Base-by-base conservation (phyloP, 2,797 vertebrate species). In the Champsocephalus esox region DNA sequence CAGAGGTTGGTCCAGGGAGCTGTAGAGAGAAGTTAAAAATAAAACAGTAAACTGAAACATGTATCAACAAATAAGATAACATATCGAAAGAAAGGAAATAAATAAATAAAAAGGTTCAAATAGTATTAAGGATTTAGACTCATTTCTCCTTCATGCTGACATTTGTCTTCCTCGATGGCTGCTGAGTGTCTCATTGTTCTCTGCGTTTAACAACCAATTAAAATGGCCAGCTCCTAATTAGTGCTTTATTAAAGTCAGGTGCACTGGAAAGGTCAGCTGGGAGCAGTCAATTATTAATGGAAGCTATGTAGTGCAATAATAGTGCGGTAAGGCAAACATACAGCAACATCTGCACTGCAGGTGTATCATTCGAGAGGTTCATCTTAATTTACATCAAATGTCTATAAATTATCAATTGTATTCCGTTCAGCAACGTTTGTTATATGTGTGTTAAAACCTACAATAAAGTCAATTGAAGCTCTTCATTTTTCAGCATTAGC, bases 191-290 rank as follows among this genome's bases (percentile, higher is more conserved):
- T 79, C 24, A 41, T 77, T 81, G 58, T 87, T 68, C 64, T 52
- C 48, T 7, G 24, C 51, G 64, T 75, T 83, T 54, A 66, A 66
- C 54, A 69, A 34, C 32, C 61, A 68, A 72, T 75, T 80, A 28
- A 70, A 74, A 32, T 13, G 63, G 0, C 34, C 38, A 6, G 28
- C 65, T 66, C 48, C 38, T 69, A 72, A 87, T 85, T 65, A 70
- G 65, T 19, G 48, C 70, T 70, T 79, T 66, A 84, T 82, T 76
- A 59, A 60, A 80, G 57, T 63, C 82, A 76, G 80, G 65, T 73
- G 76, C 9, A 3, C 34, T 46, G 61, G 50, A 74, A 75, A 79
- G 78, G 80, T 81, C 84, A 70, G 2, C 56, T 17, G 34, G 43
- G 34, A 75, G 13, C 61, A 79, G 74, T 66, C 62, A 51, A 71